Evolutionary conservation across 2,113 vertebrate genomes (phyloP).

Genomic region (Athene cunicularia): DNA sequence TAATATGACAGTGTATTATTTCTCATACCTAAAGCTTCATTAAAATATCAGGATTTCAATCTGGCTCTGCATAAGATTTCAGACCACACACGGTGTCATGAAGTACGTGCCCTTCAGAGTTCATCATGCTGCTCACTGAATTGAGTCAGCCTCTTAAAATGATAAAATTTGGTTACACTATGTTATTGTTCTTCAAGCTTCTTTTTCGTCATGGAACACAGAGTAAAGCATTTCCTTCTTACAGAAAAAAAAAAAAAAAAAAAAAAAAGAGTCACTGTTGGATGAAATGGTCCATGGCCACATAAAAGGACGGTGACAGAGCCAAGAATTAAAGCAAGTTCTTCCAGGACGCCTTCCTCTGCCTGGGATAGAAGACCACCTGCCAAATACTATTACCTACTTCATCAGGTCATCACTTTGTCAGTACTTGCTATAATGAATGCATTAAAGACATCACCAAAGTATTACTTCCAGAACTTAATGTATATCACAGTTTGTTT

Average conservation of each 20-base stretch:
- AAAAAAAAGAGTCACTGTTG: background rate
- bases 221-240: background rate
- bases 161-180: background rate
- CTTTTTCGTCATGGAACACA: background rate
- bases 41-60: slow-evolving; percentile 41
- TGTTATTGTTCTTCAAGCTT: background rate
- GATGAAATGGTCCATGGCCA: background rate
- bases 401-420: background rate
- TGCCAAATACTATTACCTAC: background rate
- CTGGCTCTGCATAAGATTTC: slow-evolving; percentile 46
- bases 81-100: slow-evolving; percentile 25
- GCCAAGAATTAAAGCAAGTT: background rate
- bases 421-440: background rate
- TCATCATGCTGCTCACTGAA: background rate
- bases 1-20: slow-evolving; percentile 44
- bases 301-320: background rate
- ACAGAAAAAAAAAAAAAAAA: background rate
- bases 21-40: slow-evolving; percentile 61
- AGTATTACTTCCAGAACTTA: background rate
- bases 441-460: background rate
- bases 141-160: background rate
- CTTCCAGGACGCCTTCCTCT: background rate
- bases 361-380: background rate
- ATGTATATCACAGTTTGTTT: background rate
- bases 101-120: slow-evolving; percentile 34